A percentile compares a stretch with the other conserved stretches of the same genome.
These are phyloP conservation scores for Zapornia atra DNA, from an alignment of 2,113 vertebrate species.

Conservation along the genomic window DNA sequence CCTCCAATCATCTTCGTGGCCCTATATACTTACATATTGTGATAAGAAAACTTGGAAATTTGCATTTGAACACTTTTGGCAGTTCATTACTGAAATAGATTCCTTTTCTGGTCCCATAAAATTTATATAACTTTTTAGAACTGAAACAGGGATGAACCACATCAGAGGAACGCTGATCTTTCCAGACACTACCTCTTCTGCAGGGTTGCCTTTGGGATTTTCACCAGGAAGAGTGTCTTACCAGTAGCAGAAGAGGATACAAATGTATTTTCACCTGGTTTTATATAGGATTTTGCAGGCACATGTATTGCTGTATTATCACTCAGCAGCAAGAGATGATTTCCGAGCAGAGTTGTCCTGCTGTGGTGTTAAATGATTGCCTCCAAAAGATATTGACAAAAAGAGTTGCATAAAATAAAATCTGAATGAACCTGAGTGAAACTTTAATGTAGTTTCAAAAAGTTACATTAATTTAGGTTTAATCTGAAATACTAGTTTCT, in stretches of 20 bases:
- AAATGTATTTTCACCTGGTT: fast-evolving
- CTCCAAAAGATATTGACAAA: background rate
- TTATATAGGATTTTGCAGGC: background rate
- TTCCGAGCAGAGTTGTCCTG: background rate
- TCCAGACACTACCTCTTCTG: background rate
- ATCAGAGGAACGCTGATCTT: background rate
- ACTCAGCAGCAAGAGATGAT: background rate
- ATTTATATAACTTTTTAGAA: background rate
- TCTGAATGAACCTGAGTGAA: background rate
- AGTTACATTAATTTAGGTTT: background rate
- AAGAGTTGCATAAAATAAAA: background rate
- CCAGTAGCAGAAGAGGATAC: background rate
- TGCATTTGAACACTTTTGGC: background rate
- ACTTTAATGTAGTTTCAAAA: background rate
- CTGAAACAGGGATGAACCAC: background rate
- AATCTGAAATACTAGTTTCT: background rate
- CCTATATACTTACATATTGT: background rate
- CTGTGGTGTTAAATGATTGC: background rate
- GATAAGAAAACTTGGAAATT: background rate
- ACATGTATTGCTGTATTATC: background rate
- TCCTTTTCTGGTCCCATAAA: background rate
- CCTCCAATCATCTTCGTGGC: no score
- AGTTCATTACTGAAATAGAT: background rate
- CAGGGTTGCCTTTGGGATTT: background rate
- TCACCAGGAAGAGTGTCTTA: background rate